These are phyloP conservation scores for Physella acuta DNA, from an alignment of 1,140 invertebrate species.

Conservation along the genomic window DNA sequence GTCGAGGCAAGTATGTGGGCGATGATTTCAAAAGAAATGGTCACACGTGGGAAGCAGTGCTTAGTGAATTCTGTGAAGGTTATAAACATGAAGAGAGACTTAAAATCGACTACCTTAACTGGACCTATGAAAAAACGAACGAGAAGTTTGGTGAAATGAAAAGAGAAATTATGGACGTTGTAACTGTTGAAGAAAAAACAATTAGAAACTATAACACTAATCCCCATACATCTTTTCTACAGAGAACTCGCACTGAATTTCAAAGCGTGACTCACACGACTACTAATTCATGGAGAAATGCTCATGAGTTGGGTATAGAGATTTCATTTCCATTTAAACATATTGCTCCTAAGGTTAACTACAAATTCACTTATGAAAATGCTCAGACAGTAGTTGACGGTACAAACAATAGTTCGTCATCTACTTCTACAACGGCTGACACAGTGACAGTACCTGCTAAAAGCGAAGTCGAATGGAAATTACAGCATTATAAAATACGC, in stretches of 20 bases:
- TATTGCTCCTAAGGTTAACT: neutral
- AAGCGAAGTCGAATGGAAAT: neutral
- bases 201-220: neutral
- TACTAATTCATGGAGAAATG: neutral
- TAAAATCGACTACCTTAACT: neutral
- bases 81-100: neutral
- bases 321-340: neutral
- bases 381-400: neutral
- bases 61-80: neutral
- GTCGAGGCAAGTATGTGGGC: neutral
- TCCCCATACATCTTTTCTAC: neutral
- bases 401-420: neutral
- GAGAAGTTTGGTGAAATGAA: neutral
- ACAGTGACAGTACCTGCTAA: neutral
- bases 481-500: neutral
- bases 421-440: neutral
- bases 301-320: neutral
- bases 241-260: neutral
- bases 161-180: neutral
- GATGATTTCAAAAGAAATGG: neutral
- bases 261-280: neutral
- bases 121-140: neutral
- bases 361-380: neutral
- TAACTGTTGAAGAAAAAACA: neutral
- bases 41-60: neutral